phyloP scores from a whole-genome alignment of 2,888 invertebrate species.

The Bembecia ichneumoniformis region DNA sequence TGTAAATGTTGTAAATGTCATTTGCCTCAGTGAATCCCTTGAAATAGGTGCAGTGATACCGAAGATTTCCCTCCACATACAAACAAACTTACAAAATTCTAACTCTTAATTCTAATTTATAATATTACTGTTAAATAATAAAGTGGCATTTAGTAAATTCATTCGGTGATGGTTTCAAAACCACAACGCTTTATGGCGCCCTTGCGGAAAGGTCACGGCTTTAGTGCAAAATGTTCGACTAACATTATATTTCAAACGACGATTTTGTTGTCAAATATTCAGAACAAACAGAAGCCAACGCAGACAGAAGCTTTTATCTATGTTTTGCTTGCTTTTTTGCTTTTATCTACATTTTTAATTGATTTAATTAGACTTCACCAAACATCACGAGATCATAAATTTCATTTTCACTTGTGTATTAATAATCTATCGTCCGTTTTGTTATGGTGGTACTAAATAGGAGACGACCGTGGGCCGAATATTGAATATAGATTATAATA shows the following conservation, averaged over 20 bases:
- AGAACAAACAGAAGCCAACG: neutral
- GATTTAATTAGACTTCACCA: too few species aligned
- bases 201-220: slow-evolving; percentile 32
- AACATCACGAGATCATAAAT: neutral
- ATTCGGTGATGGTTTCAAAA: neutral
- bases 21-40: too few species aligned
- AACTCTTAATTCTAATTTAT: too few species aligned
- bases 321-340: neutral
- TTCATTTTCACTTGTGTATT: neutral
- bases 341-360: too few species aligned
- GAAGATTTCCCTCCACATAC: too few species aligned
- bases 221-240: slow-evolving; percentile 36
- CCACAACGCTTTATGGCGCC: slow-evolving; percentile 17
- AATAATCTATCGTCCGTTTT: slow-evolving; percentile 17
- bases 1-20: too few species aligned
- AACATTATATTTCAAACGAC: neutral
- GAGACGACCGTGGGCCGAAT: slow-evolving; percentile 20
- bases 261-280: neutral
- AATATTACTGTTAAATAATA: too few species aligned
- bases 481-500: slow-evolving; percentile 9
- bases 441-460: slow-evolving; percentile 26
- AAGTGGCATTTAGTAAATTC: too few species aligned
- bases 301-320: neutral
- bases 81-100: too few species aligned
- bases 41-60: too few species aligned